phyloP scores from a whole-genome alignment of 2,888 invertebrate species.

The Lasioglossum lativentre region DNA sequence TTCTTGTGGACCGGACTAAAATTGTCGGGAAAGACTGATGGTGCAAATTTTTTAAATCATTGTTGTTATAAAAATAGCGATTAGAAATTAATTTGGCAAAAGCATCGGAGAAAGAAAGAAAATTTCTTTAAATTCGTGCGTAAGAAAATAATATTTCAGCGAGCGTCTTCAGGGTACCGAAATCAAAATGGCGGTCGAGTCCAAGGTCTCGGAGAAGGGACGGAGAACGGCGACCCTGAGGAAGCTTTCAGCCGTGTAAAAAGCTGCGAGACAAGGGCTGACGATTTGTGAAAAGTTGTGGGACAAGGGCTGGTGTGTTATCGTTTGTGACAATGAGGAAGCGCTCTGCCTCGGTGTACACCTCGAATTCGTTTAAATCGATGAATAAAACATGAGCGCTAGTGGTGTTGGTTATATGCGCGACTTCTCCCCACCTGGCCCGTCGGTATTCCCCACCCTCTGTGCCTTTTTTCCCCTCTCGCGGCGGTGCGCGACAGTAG shows the following conservation, averaged over 20 bases:
- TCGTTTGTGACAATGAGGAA: constrained; percentile 59
- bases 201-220: background rate
- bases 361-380: constrained; percentile 65
- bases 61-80: too few relatives aligned
- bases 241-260: background rate
- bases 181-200: background rate
- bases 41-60: too few relatives aligned
- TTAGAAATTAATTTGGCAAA: too few relatives aligned
- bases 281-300: background rate
- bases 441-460: constrained; percentile 27
- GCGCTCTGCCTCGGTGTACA: constrained; percentile 52
- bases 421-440: constrained; percentile 32
- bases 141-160: background rate
- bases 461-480: constrained; percentile 62
- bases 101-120: too few relatives aligned
- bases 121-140: background rate
- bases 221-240: background rate
- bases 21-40: too few relatives aligned
- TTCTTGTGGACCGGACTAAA: background rate
- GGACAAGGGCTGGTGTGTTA: constrained; percentile 29
- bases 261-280: constrained; percentile 31
- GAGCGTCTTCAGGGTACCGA: background rate
- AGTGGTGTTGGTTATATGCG: constrained; percentile 47
- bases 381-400: constrained; percentile 68
- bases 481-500: constrained; percentile 62